Conservation (phyloP, 2,113 vertebrate genomes). For the Sinocyclocheilus grahami region DNA sequence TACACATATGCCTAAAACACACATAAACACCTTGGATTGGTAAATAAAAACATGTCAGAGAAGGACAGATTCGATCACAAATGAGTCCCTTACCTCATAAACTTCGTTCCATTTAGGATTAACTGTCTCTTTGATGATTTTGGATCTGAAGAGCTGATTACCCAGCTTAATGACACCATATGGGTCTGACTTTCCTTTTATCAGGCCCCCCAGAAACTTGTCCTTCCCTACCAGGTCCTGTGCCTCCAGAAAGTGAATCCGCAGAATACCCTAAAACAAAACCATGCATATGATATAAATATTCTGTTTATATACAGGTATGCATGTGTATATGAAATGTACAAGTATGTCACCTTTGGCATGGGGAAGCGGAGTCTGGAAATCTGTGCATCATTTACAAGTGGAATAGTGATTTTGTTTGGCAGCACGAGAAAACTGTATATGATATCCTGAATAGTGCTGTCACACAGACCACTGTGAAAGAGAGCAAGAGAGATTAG, state of each 20-base stretch:
- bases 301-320: not conserved
- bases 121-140: conserved; percentile 89
- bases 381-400: conserved; percentile 86
- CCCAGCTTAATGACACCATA: conserved; percentile 88
- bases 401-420: conserved; percentile 90
- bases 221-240: conserved; percentile 91
- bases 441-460: conserved; percentile 91
- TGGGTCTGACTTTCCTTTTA: conserved; percentile 96
- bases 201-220: conserved; percentile 86
- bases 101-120: conserved; percentile 95
- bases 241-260: conserved; percentile 93
- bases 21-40: conserved; percentile 1
- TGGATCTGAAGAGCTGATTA: conserved; percentile 88
- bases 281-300: not conserved
- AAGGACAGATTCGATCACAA: not conserved
- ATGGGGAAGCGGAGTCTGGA: conserved; percentile 87
- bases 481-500: conserved; percentile 36
- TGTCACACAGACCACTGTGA: conserved; percentile 88
- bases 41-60: not conserved
- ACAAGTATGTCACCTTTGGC: conserved; percentile 80
- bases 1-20: conserved; percentile 81
- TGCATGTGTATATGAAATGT: not conserved
- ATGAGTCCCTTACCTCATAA: conserved; percentile 82
- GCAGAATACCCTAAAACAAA: conserved; percentile 82
- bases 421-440: conserved; percentile 90